A percentile compares a stretch with the other conserved stretches of the same genome.
phyloP scores from a whole-genome alignment of 2,113 vertebrate species.

The Misgurnus anguillicaudatus region DNA sequence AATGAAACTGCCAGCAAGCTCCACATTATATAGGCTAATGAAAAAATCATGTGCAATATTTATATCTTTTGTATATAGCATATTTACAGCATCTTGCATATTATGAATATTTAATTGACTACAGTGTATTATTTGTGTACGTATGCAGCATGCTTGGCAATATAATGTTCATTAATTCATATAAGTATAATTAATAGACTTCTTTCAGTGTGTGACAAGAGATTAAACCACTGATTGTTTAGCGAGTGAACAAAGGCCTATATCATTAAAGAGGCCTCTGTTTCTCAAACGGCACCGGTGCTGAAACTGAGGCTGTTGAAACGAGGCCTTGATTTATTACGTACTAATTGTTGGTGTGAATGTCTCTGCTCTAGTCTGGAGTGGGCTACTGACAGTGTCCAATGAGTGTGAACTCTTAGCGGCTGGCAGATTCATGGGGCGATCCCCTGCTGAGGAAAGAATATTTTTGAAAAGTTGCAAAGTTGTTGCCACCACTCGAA shows the following conservation, averaged over 20 bases:
- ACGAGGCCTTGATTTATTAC: constrained; percentile 75
- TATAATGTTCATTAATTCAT: too few species aligned
- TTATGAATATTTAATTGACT: too few species aligned
- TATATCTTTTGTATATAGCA: too few species aligned
- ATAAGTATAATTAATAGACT: neutral
- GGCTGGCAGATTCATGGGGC: constrained; percentile 69
- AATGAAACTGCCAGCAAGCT: neutral
- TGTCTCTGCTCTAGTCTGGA: constrained; percentile 69
- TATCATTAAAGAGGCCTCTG: constrained; percentile 11
- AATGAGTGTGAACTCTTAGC: constrained; percentile 80
- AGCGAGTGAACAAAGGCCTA: neutral
- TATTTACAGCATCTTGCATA: too few species aligned
- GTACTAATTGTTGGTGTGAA: constrained; percentile 78
- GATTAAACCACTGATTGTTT: neutral
- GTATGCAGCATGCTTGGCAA: too few species aligned
- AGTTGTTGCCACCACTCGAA: constrained; percentile 74
- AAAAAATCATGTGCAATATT: too few species aligned
- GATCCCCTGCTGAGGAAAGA: constrained; percentile 60
- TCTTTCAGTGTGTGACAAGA: neutral
- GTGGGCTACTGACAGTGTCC: constrained; percentile 73
- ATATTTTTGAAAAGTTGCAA: constrained; percentile 76
- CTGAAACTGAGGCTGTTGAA: constrained; percentile 71
- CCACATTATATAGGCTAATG: too few species aligned
- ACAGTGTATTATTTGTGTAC: too few species aligned
- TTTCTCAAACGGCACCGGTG: constrained; percentile 39